A percentile compares a stretch with the other conserved stretches of the same genome.
Evolutionary conservation across 2,888 invertebrate genomes (phyloP).

Genomic region (Hyles lineata): DNA sequence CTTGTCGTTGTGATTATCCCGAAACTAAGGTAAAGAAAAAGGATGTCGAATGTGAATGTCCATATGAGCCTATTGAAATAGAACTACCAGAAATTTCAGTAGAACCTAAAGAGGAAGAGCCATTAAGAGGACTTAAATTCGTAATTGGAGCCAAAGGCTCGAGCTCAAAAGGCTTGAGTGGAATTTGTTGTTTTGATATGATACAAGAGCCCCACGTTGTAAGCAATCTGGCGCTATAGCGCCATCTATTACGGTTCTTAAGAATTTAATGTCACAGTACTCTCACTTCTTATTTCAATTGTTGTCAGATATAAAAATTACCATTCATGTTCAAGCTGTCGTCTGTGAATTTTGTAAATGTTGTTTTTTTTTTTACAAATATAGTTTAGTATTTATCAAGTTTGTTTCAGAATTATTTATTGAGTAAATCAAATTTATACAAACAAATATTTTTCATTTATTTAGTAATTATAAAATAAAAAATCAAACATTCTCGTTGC

Average conservation of each 20-base stretch:
- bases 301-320: background rate
- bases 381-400: background rate
- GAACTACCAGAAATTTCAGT: background rate
- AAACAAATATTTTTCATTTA: background rate
- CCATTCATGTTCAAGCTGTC: background rate
- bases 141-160: constrained; percentile 58
- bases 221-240: background rate
- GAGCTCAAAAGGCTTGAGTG: constrained; percentile 51
- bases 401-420: background rate
- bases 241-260: constrained; percentile 21
- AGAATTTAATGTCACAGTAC: constrained; percentile 12
- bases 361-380: background rate
- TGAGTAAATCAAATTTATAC: background rate
- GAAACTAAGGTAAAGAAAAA: constrained; percentile 25
- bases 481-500: too few species aligned
- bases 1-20: constrained; percentile 34
- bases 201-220: constrained; percentile 33
- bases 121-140: constrained; percentile 50
- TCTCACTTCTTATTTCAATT: background rate
- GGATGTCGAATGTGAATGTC: constrained; percentile 49
- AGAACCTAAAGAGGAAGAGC: constrained; percentile 29
- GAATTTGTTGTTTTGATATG: constrained; percentile 55
- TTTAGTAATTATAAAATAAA: too few species aligned
- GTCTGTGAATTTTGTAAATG: constrained; percentile 15
- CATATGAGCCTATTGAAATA: constrained; percentile 34